Conservation (phyloP, 2,888 invertebrate genomes). For the Heliconius ismenius region DNA sequence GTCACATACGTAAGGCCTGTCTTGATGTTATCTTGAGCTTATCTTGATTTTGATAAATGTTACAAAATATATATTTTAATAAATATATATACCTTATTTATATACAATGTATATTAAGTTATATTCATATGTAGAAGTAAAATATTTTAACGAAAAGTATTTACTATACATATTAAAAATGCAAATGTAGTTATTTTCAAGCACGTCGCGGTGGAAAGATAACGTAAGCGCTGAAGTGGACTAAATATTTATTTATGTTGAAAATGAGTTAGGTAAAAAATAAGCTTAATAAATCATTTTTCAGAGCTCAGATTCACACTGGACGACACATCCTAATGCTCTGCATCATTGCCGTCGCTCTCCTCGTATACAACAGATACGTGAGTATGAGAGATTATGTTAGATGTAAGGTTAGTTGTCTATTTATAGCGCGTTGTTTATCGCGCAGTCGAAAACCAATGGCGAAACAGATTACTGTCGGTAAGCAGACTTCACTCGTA, state of each 20-base stretch:
- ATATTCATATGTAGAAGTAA: not conserved
- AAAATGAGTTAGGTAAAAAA: constrained; percentile 8
- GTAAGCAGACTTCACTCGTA: not conserved
- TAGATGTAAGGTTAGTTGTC: constrained; percentile 30
- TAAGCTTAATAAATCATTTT: constrained; percentile 42
- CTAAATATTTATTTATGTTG: not conserved
- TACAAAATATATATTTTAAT: constrained; percentile 5
- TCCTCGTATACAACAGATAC: constrained; percentile 75
- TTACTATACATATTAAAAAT: not conserved
- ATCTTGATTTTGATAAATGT: constrained; percentile 2
- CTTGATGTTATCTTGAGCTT: not conserved
- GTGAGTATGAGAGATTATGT: constrained; percentile 58
- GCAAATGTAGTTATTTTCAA: not conserved
- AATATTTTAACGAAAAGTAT: not conserved
- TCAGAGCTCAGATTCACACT: constrained; percentile 63
- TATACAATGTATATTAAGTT: no score
- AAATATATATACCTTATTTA: not conserved
- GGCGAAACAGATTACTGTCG: constrained; percentile 15
- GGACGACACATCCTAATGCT: constrained; percentile 73
- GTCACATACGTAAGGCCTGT: not conserved
- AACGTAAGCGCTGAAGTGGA: not conserved
- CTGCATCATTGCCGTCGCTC: constrained; percentile 63
- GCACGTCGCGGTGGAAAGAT: not conserved
- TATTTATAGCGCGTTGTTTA: constrained; percentile 39
- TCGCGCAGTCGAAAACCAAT: constrained; percentile 9